Evolutionary conservation across 2,797 vertebrate genomes (phyloP).

Genomic region (Protosalanx chinensis): DNA sequence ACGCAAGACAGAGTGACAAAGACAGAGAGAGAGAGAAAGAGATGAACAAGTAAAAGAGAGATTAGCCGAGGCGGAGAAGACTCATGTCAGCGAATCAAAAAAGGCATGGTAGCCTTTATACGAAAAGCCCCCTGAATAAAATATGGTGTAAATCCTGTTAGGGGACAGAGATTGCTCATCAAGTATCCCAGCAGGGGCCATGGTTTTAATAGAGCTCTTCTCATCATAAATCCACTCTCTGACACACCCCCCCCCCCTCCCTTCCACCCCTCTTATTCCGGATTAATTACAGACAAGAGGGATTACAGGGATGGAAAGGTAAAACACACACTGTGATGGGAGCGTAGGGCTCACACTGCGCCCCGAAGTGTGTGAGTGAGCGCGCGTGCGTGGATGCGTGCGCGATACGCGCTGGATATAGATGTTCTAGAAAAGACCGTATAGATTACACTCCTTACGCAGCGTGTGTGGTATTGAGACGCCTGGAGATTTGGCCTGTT

Average conservation of each 20-base stretch:
- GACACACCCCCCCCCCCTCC: slow-evolving; percentile 64
- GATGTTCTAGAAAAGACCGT: slow-evolving; percentile 17
- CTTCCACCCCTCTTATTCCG: slow-evolving; percentile 73
- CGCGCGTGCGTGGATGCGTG: slow-evolving; percentile 28
- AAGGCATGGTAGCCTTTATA: slow-evolving; percentile 68
- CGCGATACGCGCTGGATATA: slow-evolving; percentile 14
- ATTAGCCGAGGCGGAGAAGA: slow-evolving; percentile 47
- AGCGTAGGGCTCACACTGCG: slow-evolving; percentile 29
- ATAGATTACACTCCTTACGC: too few species aligned
- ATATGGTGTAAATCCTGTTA: slow-evolving; percentile 89
- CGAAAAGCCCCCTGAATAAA: slow-evolving; percentile 81
- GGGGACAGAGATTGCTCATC: slow-evolving; percentile 79
- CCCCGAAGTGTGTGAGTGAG: slow-evolving; percentile 19
- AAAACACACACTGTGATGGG: slow-evolving; percentile 43
- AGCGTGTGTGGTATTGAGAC: too few species aligned
- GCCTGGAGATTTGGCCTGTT: background rate
- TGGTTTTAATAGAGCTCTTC: slow-evolving; percentile 81
- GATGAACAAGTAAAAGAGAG: slow-evolving; percentile 4
- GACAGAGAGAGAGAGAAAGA: slow-evolving; percentile 25
- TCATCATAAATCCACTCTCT: slow-evolving; percentile 89
- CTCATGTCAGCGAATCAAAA: slow-evolving; percentile 72
- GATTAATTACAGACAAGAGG: slow-evolving; percentile 92
- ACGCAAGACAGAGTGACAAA: slow-evolving; percentile 20
- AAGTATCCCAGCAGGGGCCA: slow-evolving; percentile 79
- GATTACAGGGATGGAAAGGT: slow-evolving; percentile 83